Conservation (phyloP, 2,797 vertebrate genomes). For the Momotus momota region DNA sequence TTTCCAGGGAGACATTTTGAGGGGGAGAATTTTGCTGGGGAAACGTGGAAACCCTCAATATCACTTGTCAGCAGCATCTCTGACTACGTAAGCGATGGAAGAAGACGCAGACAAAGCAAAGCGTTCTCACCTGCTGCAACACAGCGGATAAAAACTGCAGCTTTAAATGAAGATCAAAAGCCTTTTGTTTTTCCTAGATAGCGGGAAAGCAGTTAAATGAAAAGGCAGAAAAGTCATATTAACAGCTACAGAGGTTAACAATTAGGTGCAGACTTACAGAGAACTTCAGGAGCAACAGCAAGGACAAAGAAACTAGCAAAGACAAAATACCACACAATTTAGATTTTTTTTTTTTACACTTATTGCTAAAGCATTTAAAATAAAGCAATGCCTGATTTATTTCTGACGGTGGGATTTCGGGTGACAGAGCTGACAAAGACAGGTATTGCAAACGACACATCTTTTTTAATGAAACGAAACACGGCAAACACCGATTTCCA, state of each 20-base stretch:
- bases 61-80: constrained; percentile 23
- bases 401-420: neutral
- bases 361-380: neutral
- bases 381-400: neutral
- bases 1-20: neutral
- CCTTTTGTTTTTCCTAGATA: constrained; percentile 80
- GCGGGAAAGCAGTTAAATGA: constrained; percentile 67
- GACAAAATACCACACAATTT: neutral
- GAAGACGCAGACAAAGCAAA: constrained; percentile 33
- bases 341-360: neutral
- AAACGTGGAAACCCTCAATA: constrained; percentile 46
- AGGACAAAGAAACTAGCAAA: neutral
- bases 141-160: constrained; percentile 86
- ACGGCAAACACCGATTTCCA: neutral
- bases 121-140: constrained; percentile 86
- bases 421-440: neutral
- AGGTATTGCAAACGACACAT: neutral
- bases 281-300: neutral
- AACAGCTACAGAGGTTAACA: constrained; percentile 39
- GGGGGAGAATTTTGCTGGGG: neutral
- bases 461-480: neutral
- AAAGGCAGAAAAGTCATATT: constrained; percentile 67
- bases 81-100: constrained; percentile 12
- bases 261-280: constrained; percentile 20
- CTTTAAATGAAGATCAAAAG: constrained; percentile 84